Evolutionary conservation across 2,888 invertebrate genomes (phyloP).

Genomic region (Drosophila mulleri): DNA sequence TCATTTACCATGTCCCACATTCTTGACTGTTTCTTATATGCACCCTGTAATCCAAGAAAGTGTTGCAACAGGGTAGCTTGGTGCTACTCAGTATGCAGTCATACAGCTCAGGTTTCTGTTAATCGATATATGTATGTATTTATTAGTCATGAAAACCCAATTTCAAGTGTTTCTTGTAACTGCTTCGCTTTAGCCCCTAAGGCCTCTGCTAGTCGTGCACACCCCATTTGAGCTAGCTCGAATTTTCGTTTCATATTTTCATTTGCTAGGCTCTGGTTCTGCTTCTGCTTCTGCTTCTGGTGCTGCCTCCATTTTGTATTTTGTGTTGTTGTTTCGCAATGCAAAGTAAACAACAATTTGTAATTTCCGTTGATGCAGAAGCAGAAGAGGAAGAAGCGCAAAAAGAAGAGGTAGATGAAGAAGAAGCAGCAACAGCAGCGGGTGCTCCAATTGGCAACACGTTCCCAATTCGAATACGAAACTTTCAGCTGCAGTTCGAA

Average conservation of each 20-base stretch:
- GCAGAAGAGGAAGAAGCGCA: constrained; percentile 12
- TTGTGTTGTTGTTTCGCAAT: constrained; percentile 51
- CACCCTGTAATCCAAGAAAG: not conserved
- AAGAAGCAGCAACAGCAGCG: not conserved
- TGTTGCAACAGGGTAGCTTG: not conserved
- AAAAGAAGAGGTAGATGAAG: not conserved
- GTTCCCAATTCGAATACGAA: constrained; percentile 13
- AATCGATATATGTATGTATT: not conserved
- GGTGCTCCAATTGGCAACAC: constrained; percentile 4
- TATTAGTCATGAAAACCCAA: not conserved
- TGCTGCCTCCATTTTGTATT: constrained; percentile 1
- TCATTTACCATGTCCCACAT: constrained; percentile 7
- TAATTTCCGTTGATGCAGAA: constrained; percentile 76
- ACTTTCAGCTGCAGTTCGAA: constrained; percentile 16
- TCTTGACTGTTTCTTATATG: constrained; percentile 6
- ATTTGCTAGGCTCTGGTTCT: constrained; percentile 3
- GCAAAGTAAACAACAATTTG: constrained; percentile 79
- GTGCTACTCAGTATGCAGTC: too few species aligned
- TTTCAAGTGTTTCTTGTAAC: not conserved
- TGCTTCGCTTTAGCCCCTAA: too few species aligned
- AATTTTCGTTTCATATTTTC: constrained; percentile 10
- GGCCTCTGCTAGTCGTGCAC: not conserved
- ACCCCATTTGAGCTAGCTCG: not conserved
- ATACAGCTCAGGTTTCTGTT: too few species aligned
- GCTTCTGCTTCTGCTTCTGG: not conserved